Evolutionary conservation across 2,113 vertebrate species (phyloP).

Genomic region (Axis porcinus): DNA sequence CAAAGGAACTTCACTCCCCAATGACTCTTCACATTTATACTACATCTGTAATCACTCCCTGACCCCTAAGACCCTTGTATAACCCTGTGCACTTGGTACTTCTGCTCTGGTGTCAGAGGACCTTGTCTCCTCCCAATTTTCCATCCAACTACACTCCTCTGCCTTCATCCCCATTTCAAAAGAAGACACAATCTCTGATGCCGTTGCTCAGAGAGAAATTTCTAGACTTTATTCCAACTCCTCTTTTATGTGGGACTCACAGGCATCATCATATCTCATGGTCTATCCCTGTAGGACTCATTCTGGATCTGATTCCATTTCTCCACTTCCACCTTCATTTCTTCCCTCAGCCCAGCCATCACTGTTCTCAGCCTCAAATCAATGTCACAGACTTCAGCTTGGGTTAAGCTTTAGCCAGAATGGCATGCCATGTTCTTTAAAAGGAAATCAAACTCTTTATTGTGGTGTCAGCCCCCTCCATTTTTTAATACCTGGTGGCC

Average conservation of each 20-base stretch:
- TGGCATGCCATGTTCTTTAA: too few species aligned
- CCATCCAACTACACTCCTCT: not conserved
- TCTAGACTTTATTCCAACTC: not conserved
- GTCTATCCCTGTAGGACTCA: not conserved
- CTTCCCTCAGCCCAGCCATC: too few species aligned
- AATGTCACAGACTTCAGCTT: too few species aligned
- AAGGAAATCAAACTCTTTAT: not conserved
- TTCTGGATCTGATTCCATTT: not conserved
- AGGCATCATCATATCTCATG: not conserved
- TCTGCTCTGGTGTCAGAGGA: not conserved
- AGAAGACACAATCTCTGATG: not conserved
- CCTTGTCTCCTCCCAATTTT: not conserved
- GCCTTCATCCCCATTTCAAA: not conserved
- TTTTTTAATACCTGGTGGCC: too few species aligned
- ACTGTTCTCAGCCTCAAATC: too few species aligned
- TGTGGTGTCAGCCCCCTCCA: not conserved
- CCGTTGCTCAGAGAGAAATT: not conserved
- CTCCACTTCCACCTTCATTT: not conserved
- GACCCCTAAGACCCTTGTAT: not conserved
- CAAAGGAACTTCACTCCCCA: not conserved
- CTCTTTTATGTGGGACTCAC: not conserved
- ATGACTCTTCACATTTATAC: not conserved
- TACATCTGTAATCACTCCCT: not conserved
- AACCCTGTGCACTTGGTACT: not conserved
- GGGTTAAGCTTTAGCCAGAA: too few species aligned